phyloP scores from a whole-genome alignment of 2,888 invertebrate genomes.

The Chrysolina americana region DNA sequence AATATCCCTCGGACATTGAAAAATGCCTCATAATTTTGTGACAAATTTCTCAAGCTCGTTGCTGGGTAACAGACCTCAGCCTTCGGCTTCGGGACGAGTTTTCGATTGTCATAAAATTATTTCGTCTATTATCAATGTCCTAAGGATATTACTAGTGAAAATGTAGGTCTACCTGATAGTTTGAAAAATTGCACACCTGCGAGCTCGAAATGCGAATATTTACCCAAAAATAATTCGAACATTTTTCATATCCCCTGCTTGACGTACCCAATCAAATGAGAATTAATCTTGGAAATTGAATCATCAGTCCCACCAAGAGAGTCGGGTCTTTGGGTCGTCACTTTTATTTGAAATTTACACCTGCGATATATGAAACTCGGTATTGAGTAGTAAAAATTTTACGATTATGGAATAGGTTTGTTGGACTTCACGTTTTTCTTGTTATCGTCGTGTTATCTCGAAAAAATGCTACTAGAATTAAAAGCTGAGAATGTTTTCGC shows the following conservation, averaged over 20 bases:
- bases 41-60: too few relatives aligned
- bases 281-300: conserved; percentile 50
- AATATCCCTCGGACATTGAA: too few relatives aligned
- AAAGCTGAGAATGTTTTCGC: conserved; percentile 17
- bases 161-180: background rate
- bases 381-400: conserved; percentile 51
- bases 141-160: too few relatives aligned
- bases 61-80: too few relatives aligned
- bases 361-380: conserved; percentile 49
- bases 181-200: conserved; percentile 58
- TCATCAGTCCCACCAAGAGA: conserved; percentile 39
- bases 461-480: conserved; percentile 23
- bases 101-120: too few relatives aligned
- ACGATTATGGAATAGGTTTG: conserved; percentile 43
- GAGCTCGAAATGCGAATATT: conserved; percentile 49
- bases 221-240: conserved; percentile 48
- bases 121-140: too few relatives aligned
- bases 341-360: conserved; percentile 23
- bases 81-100: too few relatives aligned
- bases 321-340: background rate
- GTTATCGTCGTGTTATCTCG: conserved; percentile 17
- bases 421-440: background rate
- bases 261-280: conserved; percentile 34
- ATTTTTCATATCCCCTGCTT: conserved; percentile 45
- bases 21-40: too few relatives aligned